Evolutionary conservation across 2,113 vertebrate species (phyloP).

Genomic region (Eonycteris spelaea): DNA sequence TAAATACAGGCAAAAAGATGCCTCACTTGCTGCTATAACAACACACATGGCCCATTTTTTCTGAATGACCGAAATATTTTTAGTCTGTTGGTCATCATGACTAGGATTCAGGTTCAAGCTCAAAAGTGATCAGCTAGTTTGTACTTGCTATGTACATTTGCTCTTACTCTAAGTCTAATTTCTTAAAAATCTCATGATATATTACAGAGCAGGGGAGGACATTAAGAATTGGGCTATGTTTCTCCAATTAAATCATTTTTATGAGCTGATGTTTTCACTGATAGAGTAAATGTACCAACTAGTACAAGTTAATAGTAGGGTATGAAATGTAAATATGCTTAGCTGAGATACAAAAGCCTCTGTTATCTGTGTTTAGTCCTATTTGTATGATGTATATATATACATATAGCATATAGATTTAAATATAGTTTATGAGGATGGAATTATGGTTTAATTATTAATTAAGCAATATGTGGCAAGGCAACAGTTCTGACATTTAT

Average conservation of each 20-base stretch:
- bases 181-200: constrained; percentile 24
- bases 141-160: background rate
- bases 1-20: background rate
- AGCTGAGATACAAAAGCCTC: constrained; percentile 33
- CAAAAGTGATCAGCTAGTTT: background rate
- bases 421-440: constrained; percentile 62
- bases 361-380: constrained; percentile 31
- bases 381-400: constrained; percentile 37
- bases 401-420: constrained; percentile 48
- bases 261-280: constrained; percentile 26
- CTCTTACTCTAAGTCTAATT: background rate
- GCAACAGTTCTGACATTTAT: constrained; percentile 75
- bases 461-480: constrained; percentile 75
- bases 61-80: background rate
- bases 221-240: background rate
- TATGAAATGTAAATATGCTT: constrained; percentile 49
- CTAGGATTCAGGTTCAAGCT: background rate
- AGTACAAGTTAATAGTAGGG: constrained; percentile 41
- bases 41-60: background rate
- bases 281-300: constrained; percentile 42
- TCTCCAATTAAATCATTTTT: constrained; percentile 47
- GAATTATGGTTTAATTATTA: constrained; percentile 74
- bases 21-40: background rate
- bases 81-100: background rate
- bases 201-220: background rate